Conservation (phyloP, 1,140 invertebrate genomes). For the Heliconius himera region DNA sequence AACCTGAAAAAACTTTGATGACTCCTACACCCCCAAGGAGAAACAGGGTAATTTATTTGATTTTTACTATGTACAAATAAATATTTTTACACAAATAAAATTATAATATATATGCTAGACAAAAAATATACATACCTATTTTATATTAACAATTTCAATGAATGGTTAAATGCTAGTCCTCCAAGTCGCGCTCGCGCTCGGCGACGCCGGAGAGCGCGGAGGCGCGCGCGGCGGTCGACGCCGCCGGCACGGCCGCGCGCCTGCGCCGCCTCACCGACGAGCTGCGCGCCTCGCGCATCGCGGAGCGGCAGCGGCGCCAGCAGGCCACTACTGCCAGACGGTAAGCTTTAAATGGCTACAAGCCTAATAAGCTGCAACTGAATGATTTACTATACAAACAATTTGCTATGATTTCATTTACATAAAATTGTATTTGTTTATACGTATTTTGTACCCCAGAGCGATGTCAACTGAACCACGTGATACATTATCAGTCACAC, state of each 20-base stretch:
- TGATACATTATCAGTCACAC: constrained; percentile 67
- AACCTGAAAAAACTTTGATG: constrained; percentile 66
- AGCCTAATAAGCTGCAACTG: too few relatives aligned
- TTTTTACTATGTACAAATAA: too few relatives aligned
- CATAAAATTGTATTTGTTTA: too few relatives aligned
- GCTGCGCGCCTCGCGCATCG: constrained; percentile 73
- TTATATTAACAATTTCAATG: too few relatives aligned
- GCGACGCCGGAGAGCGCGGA: constrained; percentile 68
- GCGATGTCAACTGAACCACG: constrained; percentile 78
- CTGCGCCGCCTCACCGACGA: constrained; percentile 70
- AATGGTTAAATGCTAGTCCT: constrained; percentile 50
- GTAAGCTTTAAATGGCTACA: constrained; percentile 37
- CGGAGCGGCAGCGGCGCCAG: constrained; percentile 68
- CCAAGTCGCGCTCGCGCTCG: constrained; percentile 75
- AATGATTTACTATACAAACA: too few relatives aligned
- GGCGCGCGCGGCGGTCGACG: constrained; percentile 41
- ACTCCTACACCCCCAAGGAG: constrained; percentile 78
- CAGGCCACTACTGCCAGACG: constrained; percentile 62
- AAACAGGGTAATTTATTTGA: constrained; percentile 64
- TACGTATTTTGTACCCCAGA: constrained; percentile 36
- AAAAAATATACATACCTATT: too few relatives aligned
- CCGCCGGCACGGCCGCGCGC: constrained; percentile 55
- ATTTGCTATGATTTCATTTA: too few relatives aligned
- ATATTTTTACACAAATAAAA: too few relatives aligned
- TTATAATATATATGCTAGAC: too few relatives aligned